These are phyloP conservation scores for Amphiura filiformis DNA, from an alignment of 35 echinoderm and acorn worm species.

Conservation along the genomic window DNA sequence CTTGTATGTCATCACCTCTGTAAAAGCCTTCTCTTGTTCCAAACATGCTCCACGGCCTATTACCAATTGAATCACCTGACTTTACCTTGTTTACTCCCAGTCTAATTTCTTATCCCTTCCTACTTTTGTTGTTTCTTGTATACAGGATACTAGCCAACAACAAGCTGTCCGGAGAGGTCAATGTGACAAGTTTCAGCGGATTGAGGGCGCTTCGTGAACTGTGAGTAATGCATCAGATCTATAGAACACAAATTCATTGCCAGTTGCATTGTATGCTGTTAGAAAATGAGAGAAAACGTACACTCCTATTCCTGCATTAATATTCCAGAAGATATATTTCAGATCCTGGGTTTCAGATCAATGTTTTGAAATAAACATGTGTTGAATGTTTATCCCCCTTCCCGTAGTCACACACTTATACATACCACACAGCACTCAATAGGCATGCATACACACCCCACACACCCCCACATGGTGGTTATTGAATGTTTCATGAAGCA, in stretches of 20 bases:
- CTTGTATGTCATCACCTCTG: background rate
- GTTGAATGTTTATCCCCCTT: no score
- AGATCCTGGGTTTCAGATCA: background rate
- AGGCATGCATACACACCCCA: no score
- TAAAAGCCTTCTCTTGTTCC: constrained; percentile 1
- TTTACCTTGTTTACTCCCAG: background rate
- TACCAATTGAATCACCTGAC: constrained; percentile 3
- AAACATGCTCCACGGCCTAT: background rate
- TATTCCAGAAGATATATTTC: background rate
- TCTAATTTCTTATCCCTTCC: background rate
- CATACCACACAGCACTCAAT: no score
- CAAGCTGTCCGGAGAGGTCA: background rate
- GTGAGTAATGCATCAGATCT: background rate
- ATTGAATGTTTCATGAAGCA: no score
- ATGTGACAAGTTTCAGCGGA: background rate
- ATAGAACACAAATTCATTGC: no score
- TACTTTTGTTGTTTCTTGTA: background rate
- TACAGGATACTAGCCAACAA: background rate
- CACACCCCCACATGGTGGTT: no score
- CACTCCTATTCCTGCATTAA: background rate
- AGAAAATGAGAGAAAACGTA: background rate
- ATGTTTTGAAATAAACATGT: background rate
- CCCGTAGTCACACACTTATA: no score
- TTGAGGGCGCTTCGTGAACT: background rate
- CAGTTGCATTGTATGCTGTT: background rate